These are phyloP conservation scores for Drosophila parabipectinata DNA, from an alignment of 1,140 invertebrate genomes.

Conservation along the genomic window DNA sequence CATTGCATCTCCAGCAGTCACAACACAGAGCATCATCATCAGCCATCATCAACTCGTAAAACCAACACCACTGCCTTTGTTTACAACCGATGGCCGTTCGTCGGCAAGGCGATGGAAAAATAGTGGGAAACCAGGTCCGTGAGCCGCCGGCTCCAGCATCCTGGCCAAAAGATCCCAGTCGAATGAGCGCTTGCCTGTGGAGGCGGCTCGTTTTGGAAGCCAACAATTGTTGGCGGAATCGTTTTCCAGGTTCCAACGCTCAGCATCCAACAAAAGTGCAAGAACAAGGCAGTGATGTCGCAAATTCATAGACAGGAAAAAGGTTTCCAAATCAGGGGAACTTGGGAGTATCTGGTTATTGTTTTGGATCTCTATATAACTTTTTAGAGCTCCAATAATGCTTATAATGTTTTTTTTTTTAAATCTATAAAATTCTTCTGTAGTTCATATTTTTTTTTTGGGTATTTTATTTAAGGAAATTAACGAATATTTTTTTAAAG, in stretches of 20 bases:
- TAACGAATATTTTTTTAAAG: too few relatives aligned
- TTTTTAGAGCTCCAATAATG: too few relatives aligned
- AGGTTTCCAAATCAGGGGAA: not conserved
- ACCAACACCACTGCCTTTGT: conserved; percentile 38
- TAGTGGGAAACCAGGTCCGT: conserved; percentile 50
- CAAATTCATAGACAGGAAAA: not conserved
- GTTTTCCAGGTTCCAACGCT: conserved; percentile 43
- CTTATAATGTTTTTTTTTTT: too few relatives aligned
- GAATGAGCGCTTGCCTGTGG: conserved; percentile 72
- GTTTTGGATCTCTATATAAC: too few relatives aligned
- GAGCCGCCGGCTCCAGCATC: conserved; percentile 54
- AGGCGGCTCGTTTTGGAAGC: conserved; percentile 56
- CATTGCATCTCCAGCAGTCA: conserved; percentile 50
- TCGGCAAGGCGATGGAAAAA: conserved; percentile 35
- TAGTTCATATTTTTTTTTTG: not conserved
- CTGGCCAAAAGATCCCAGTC: conserved; percentile 66
- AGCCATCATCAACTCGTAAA: conserved; percentile 62
- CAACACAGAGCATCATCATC: conserved; percentile 45
- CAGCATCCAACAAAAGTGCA: conserved; percentile 61
- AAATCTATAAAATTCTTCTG: not conserved
- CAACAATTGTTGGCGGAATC: conserved; percentile 29
- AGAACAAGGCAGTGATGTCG: conserved; percentile 34
- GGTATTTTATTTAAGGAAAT: too few relatives aligned
- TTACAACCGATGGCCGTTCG: conserved; percentile 33
- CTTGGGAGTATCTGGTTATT: not conserved